A percentile compares a stretch with the other conserved stretches of the same genome.
phyloP scores from a whole-genome alignment of 2,888 invertebrate species.

The Dynastes maya region DNA sequence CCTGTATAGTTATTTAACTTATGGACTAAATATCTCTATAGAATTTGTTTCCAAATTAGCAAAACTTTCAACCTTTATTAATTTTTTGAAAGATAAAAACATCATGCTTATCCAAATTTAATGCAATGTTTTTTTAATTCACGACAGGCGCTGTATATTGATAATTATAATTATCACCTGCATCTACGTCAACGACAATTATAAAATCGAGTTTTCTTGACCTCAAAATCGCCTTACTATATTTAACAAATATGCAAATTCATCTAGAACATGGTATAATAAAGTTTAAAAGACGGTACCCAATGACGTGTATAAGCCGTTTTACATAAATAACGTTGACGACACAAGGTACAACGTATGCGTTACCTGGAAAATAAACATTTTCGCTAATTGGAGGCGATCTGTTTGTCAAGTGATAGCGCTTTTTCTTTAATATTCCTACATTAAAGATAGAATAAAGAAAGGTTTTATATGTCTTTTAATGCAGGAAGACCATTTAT shows the following conservation, averaged over 20 bases:
- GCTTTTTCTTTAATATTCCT: no score
- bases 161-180: slow-evolving; percentile 9
- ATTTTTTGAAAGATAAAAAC: no score
- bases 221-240: slow-evolving; percentile 26
- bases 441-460: not conserved
- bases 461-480: not conserved
- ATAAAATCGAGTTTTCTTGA: slow-evolving; percentile 38
- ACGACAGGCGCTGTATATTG: not conserved
- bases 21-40: no score
- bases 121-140: no score
- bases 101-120: no score
- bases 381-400: no score
- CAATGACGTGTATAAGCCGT: slow-evolving; percentile 20
- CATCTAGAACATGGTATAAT: slow-evolving; percentile 14
- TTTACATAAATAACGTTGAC: not conserved
- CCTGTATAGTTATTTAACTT: no score
- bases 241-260: slow-evolving; percentile 38
- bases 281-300: slow-evolving; percentile 9
- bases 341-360: not conserved
- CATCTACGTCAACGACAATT: slow-evolving; percentile 29
- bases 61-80: no score
- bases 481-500: slow-evolving; percentile 3
- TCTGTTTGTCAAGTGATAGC: no score
- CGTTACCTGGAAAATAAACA: no score
- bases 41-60: no score